Percentiles rank a stretch among this genome's conserved stretches.
phyloP scores from a whole-genome alignment of 2,888 invertebrate species.

The Leptinotarsa peninsularis region DNA sequence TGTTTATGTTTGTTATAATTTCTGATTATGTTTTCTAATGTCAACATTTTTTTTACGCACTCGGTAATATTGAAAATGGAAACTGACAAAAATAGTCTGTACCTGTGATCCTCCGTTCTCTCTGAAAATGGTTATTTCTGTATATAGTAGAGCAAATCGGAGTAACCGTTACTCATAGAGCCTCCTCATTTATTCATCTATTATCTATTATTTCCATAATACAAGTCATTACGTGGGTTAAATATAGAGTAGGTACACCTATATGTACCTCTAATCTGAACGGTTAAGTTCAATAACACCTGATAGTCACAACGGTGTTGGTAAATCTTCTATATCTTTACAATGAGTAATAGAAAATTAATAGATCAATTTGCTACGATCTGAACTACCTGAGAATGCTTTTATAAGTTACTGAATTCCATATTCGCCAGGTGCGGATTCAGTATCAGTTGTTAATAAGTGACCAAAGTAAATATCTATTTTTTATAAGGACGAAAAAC shows the following conservation, averaged over 20 bases:
- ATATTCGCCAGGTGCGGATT: constrained; percentile 1
- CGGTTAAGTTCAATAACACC: constrained; percentile 36
- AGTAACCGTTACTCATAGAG: constrained; percentile 30
- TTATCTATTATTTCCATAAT: constrained; percentile 41
- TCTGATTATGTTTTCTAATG: no score
- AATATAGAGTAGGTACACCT: constrained; percentile 36
- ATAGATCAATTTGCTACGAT: constrained; percentile 25
- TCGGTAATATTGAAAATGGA: no score
- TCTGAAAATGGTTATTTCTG: neutral
- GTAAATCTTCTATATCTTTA: constrained; percentile 23
- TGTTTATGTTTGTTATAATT: no score
- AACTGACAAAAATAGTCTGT: neutral
- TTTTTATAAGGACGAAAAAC: no score
- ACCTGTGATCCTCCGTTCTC: neutral
- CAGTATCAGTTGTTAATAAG: neutral
- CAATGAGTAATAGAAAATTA: constrained; percentile 28
- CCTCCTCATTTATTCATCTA: constrained; percentile 31
- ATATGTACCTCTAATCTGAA: constrained; percentile 31
- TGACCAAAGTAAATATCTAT: no score
- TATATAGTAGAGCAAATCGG: neutral
- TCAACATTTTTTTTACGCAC: neutral
- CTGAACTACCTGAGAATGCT: constrained; percentile 20
- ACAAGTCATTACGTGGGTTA: constrained; percentile 41
- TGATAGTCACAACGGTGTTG: constrained; percentile 26
- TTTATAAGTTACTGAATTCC: constrained; percentile 7